A percentile compares a stretch with the other conserved stretches of the same genome.
Evolutionary conservation across 2,113 vertebrate genomes (phyloP).

Genomic region (Melanotaenia duboulayi): DNA sequence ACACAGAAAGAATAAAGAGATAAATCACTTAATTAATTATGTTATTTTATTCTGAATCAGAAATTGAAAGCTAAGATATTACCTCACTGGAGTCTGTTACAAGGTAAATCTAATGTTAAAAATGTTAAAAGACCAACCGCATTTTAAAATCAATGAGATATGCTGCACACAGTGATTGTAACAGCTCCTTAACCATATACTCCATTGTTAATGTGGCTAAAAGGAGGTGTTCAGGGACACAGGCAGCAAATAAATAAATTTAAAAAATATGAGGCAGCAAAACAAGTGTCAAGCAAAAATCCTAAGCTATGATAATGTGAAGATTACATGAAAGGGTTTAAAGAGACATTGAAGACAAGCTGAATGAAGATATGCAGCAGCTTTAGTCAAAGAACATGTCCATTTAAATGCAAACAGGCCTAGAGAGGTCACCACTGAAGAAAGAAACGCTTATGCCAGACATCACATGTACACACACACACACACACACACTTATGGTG

Average conservation of each 20-base stretch:
- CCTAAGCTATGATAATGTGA: neutral
- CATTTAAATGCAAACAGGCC: constrained; percentile 9
- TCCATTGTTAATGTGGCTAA: constrained; percentile 32
- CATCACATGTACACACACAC: constrained; percentile 1
- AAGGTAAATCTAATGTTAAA: constrained; percentile 19
- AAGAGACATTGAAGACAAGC: too few relatives aligned
- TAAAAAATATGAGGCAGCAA: neutral
- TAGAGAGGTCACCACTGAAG: too few relatives aligned
- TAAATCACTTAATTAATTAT: neutral
- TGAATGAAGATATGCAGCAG: neutral
- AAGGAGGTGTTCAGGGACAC: constrained; percentile 25
- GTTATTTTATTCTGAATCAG: neutral
- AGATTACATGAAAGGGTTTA: too few relatives aligned
- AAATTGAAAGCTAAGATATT: constrained; percentile 22
- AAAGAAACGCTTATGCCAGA: neutral
- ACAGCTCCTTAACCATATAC: neutral
- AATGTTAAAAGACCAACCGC: constrained; percentile 14
- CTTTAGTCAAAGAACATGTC: constrained; percentile 1
- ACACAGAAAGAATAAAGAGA: neutral
- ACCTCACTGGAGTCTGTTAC: constrained; percentile 5
- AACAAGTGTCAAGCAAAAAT: neutral
- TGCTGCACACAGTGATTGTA: constrained; percentile 22
- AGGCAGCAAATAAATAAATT: constrained; percentile 31
- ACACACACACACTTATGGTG: neutral
- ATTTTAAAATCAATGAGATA: constrained; percentile 27